Percentiles rank a stretch among this genome's conserved stretches.
These are phyloP conservation scores for Galago senegalensis DNA, from an alignment of 2,797 vertebrate species.

Conservation along the genomic window DNA sequence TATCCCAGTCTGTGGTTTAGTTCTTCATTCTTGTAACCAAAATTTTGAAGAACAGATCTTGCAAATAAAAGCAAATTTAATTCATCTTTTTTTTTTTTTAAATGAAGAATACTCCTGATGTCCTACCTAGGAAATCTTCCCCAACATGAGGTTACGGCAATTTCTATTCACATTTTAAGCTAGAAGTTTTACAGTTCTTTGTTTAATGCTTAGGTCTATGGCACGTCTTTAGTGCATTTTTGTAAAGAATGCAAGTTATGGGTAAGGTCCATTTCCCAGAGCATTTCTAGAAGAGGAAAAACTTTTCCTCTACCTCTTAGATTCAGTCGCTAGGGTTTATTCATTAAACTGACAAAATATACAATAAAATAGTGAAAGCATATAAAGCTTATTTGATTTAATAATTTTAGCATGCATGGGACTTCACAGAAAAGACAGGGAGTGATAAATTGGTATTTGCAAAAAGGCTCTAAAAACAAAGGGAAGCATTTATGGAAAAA, in stretches of 20 bases:
- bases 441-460: not conserved
- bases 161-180: not conserved
- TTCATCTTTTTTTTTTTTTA: not conserved
- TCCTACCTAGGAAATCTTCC: not conserved
- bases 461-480: not conserved
- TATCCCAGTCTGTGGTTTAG: not conserved
- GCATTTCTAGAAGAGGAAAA: not conserved
- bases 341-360: not conserved
- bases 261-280: not conserved
- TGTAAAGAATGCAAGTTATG: not conserved
- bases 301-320: not conserved
- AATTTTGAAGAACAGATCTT: not conserved
- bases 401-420: not conserved
- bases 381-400: not conserved
- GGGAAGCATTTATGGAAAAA: not conserved
- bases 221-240: not conserved
- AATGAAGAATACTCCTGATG: not conserved
- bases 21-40: not conserved
- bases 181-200: not conserved
- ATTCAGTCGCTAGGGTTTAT: not conserved
- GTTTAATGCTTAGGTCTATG: not conserved
- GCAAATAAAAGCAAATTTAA: not conserved
- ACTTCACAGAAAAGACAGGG: not conserved
- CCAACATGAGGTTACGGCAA: not conserved
- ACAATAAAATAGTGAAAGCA: not conserved